Evolutionary conservation across 2,888 invertebrate species (phyloP).

Genomic region (Idaea dimidiata): DNA sequence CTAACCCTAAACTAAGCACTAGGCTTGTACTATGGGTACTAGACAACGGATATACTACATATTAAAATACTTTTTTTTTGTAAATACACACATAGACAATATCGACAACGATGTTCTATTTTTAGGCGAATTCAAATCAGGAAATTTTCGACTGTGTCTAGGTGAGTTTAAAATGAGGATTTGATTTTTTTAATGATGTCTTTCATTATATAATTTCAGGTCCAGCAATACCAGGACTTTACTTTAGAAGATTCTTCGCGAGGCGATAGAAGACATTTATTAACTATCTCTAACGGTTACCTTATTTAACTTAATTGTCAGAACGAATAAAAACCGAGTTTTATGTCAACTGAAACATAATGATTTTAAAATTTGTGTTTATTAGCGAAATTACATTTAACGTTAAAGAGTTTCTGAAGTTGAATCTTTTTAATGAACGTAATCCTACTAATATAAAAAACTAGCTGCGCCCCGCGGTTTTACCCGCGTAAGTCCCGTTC

Average conservation of each 20-base stretch:
- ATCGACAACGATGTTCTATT: no score
- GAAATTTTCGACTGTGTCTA: background rate
- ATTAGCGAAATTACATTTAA: background rate
- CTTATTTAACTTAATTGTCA: background rate
- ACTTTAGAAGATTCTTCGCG: slow-evolving; percentile 44
- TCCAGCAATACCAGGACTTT: slow-evolving; percentile 43
- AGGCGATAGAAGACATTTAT: slow-evolving; percentile 36
- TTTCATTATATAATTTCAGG: slow-evolving; percentile 36
- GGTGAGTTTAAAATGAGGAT: slow-evolving; percentile 2
- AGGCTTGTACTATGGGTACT: no score
- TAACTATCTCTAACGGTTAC: background rate
- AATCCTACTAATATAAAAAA: no score
- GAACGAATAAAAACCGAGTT: background rate
- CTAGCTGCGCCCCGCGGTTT: no score
- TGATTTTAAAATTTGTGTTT: background rate
- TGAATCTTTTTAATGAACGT: no score
- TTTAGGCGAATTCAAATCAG: no score
- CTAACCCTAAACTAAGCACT: no score
- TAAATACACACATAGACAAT: no score
- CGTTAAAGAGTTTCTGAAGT: no score
- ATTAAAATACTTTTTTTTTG: no score
- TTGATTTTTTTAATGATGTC: slow-evolving; percentile 4
- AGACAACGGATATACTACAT: no score
- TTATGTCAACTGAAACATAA: background rate
- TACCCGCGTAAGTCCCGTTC: no score